Percentiles rank a stretch among this genome's conserved stretches.
phyloP scores from a whole-genome alignment of 2,113 vertebrate species.

The Ellobius talpinus region DNA sequence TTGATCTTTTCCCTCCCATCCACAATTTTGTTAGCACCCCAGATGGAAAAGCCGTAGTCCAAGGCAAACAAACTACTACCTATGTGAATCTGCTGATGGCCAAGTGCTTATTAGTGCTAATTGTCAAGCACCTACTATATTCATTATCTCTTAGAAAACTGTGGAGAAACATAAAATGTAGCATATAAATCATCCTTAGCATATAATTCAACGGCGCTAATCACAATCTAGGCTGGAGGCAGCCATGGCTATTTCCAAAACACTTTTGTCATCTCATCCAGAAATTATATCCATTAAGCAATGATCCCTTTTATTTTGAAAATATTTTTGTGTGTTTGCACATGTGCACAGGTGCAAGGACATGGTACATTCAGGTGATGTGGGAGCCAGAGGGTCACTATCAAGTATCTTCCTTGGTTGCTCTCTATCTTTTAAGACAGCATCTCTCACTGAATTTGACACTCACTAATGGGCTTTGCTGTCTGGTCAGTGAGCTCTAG shows the following conservation, averaged over 20 bases:
- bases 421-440: neutral
- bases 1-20: neutral
- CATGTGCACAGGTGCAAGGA: neutral
- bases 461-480: neutral
- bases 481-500: neutral
- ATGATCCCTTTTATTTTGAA: neutral
- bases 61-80: neutral
- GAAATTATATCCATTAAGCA: neutral
- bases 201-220: neutral
- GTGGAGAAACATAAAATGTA: conserved; percentile 12
- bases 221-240: neutral
- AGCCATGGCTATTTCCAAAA: neutral
- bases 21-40: neutral
- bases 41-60: neutral
- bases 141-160: conserved; percentile 18
- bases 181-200: neutral
- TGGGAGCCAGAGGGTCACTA: neutral
- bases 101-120: conserved; percentile 5
- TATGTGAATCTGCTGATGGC: neutral
- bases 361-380: neutral
- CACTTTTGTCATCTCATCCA: neutral
- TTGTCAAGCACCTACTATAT: conserved; percentile 26
- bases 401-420: neutral
- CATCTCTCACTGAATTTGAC: neutral
- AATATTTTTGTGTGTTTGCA: neutral